Evolutionary conservation across 2,113 vertebrate genomes (phyloP).

Genomic region (Lophochroa leadbeateri): DNA sequence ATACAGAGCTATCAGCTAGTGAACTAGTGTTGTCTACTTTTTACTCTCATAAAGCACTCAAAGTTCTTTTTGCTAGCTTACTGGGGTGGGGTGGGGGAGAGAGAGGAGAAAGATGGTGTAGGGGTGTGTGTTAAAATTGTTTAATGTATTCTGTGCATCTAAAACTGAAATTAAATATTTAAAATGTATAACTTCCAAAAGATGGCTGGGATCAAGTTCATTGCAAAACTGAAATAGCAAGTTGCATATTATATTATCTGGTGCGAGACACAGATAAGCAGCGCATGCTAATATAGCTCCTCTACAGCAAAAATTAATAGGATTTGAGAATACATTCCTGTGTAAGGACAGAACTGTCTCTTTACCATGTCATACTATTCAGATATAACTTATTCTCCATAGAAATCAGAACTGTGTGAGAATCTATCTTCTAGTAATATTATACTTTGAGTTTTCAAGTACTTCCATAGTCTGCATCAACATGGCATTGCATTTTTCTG

Average conservation of each 20-base stretch:
- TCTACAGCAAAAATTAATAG: neutral
- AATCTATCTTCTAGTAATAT: neutral
- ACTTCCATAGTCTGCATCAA: neutral
- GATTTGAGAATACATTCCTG: neutral
- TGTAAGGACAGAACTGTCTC: neutral
- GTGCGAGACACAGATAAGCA: neutral
- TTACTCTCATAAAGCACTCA: neutral
- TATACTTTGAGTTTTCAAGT: neutral
- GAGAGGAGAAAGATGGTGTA: neutral
- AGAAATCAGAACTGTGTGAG: neutral
- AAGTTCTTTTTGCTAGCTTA: neutral
- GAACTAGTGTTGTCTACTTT: neutral
- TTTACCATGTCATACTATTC: neutral
- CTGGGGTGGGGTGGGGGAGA: fast-evolving
- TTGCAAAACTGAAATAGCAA: neutral
- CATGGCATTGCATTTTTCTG: neutral
- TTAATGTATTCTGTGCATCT: neutral
- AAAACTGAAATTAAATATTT: neutral
- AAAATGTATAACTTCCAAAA: neutral
- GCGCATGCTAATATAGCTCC: fast-evolving
- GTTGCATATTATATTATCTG: neutral
- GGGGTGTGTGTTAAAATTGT: neutral
- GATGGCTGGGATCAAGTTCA: neutral
- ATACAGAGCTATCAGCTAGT: neutral
- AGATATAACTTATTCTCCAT: neutral